Base-by-base conservation (phyloP, 2,888 invertebrate genomes). In the Oscheius sp. region DNA sequence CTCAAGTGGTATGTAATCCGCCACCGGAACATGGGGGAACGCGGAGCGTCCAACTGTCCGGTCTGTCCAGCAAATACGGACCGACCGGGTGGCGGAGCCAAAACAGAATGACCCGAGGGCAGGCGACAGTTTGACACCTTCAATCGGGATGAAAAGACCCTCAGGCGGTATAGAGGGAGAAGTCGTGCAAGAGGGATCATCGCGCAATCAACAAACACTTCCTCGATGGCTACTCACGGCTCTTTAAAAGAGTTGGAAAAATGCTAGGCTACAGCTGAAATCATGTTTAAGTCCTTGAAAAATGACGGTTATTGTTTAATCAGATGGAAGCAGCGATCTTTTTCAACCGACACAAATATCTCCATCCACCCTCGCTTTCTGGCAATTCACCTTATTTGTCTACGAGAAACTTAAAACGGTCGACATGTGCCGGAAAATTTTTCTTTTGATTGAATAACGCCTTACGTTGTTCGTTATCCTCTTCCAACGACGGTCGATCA, bases 131-230 rank as follows among this genome's bases (percentile, higher is more conserved):
- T 36, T 38, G 38, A 56, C 56, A 56, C 33, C 38, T 30, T 32
- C 33, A 8, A 24, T 5, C 22, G 56, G 36, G 20, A 56, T 20
- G 56, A 17, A 32, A 56, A 9, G 20, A 6, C 17, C 22, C 54
- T 5, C 51, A n/a, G n/a, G n/a, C n/a, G n/a, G n/a, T n/a, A 14
- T 51, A 12, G 47, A 47, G 47, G 22, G 36, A 30, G 36, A 20
- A 30, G n/a, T 24, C 56, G 56, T 56, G 56, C 22, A 14, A 9
- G 20, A 14, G 22, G 56, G 56, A 56, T 56, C 50, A 26, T 14
- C 28, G 26, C 50, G 50, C 20, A 50, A 50, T 24, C 56, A 50
- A 33, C 56, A 56, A 56, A 56, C 56, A 56, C 36, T 56, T 56
- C 56, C 56, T 50, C 50, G 30, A 50, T 26, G 9, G 50, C 20